Base-by-base conservation (phyloP, 2,888 invertebrate species). In the Parnassius glacialis region DNA sequence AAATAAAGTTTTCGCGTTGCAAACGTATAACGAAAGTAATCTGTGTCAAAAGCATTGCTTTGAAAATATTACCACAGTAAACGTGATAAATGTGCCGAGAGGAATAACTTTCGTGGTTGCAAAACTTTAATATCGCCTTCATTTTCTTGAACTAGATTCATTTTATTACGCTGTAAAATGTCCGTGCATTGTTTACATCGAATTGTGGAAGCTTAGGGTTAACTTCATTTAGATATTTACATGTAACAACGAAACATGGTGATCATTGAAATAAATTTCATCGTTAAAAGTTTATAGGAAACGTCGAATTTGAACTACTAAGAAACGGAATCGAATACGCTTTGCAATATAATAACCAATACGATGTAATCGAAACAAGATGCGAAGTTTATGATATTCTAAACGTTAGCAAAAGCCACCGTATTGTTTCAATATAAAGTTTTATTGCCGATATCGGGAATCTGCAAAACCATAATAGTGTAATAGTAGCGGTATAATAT, bases 381-480 rank as follows among this genome's bases (percentile, higher is more conserved):
- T 76, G 78, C 74, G 68, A 71, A 79, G 80, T 85, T 87, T 85
- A 87, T 78, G 81, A 80, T 75, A 75, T 74, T 72, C 78, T 77
- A 78, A 85, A 84, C 75, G 80, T 76, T 80, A 72, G 75, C 74
- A 74, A 76, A 79, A 77, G 76, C 79, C 75, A 77, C 76, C 72
- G 76, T 78, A 76, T 76, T 76, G 73, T 74, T 72, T 79, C 80
- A 82, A 82, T 84, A 84, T 85, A 84, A 80, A 82, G 73, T 85
- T 89, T 88, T 88, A 89, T 85, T 83, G 79, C 80, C 78, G 74
- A 77, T 83, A 85, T 85, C 80, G 72, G 74, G 78, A 77, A 78
- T 77, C 75, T 74, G 75, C 74, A 78, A 75, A 79, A 76, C 81
- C 74, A 75, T 81, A 79, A 82, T 79, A 77, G 80, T 75, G 75